Evolutionary conservation across 1,140 invertebrate genomes (phyloP), one percentile per base, ranked within the genome.

Genomic region (Melitaea cinxia): DNA sequence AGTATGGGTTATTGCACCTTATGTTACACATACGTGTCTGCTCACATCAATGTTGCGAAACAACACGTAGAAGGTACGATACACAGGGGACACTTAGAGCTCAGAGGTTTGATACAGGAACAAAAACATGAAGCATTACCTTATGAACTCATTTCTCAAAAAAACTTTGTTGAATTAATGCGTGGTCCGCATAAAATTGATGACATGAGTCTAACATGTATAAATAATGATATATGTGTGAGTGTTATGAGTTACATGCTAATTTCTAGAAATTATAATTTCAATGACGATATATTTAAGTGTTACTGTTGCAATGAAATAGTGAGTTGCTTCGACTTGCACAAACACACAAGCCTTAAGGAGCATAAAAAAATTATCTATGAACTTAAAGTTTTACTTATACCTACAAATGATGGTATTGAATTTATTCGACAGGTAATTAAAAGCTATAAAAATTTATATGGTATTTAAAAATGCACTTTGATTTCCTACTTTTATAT

Each of bases 361-460:
- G 42, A 62, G 4, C 84, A 87, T 65, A 78, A 59, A n/a, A 42
- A 63, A 0, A 71, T 76, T 9, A 58, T 80, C 17, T 21, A 70
- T 1, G 62, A 55, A 26, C 55, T 65, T 23, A 56, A 65, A 53
- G 10, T 80, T 14, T 21, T 52, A 21, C 5, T 28, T 33, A 23
- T 55, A 4, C 4, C 19, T 15, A 15, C 28, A 55, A 49, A 67
- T 24, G 49, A 61, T 35, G 21, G 69, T 30, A 39, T 62, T 4
- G 76, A 80, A 52, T 81, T 79, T 59, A 65, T 84, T 21, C 73
- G 84, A 73, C 63, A 81, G 69, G 84, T 84, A 69, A 67, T 62
- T 71, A 33, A 7, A 6, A 33, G 2, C 6, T 26, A 4, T 26
- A 26, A 26, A n/a, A n/a, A n/a, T n/a, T n/a, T n/a, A n/a, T n/a